Conservation (phyloP, 2,113 vertebrate species). For the Etheostoma spectabile region DNA sequence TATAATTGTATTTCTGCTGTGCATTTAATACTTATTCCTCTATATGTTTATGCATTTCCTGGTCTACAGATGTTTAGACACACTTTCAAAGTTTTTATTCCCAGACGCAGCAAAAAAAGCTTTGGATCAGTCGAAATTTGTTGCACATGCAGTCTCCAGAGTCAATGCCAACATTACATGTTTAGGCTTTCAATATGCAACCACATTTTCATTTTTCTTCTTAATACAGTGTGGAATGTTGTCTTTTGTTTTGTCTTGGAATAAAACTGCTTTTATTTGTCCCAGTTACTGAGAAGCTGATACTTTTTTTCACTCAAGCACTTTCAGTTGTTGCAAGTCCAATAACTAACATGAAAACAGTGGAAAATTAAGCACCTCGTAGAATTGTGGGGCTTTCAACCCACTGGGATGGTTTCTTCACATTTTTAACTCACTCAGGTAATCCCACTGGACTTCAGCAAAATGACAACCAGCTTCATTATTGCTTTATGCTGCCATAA, state of each 20-base stretch:
- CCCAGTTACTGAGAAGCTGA: background rate
- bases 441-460: constrained; percentile 25
- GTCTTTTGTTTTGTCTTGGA: constrained; percentile 23
- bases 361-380: constrained; percentile 28
- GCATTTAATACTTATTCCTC: background rate
- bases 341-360: constrained; percentile 41
- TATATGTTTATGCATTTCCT: background rate
- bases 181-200: constrained; percentile 14
- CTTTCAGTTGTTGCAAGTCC: constrained; percentile 8
- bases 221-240: constrained; percentile 14
- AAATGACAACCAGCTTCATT: constrained; percentile 49
- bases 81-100: background rate
- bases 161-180: background rate
- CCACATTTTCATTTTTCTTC: background rate
- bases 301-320: background rate
- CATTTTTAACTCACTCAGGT: constrained; percentile 40
- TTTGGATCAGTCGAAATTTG: constrained; percentile 11
- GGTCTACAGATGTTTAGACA: background rate
- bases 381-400: background rate
- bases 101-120: background rate
- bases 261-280: constrained; percentile 11
- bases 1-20: too few species aligned
- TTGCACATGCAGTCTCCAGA: constrained; percentile 14
- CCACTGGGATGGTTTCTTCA: constrained; percentile 8
- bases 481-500: constrained; percentile 51